phyloP scores from a whole-genome alignment of 2,113 vertebrate genomes.

The Megaleporinus macrocephalus region DNA sequence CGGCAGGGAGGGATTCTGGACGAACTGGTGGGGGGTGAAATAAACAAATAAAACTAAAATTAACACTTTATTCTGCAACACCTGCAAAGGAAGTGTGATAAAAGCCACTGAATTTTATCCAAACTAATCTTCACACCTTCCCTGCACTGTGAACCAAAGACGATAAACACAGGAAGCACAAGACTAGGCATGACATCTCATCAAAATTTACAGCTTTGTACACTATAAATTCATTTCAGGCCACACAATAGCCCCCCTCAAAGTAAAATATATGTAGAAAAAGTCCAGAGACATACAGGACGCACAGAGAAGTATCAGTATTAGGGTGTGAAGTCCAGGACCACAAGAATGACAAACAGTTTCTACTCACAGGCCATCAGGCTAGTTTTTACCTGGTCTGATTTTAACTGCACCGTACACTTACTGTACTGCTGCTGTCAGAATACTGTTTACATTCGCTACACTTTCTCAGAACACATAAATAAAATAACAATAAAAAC shows the following conservation, averaged over 20 bases:
- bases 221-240: not conserved
- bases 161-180: too few species aligned
- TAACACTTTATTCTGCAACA: conserved; percentile 5
- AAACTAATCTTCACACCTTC: too few species aligned
- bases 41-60: not conserved
- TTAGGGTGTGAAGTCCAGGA: too few species aligned
- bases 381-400: too few species aligned
- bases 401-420: too few species aligned
- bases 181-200: not conserved
- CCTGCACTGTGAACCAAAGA: not conserved
- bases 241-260: not conserved
- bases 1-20: conserved; percentile 83
- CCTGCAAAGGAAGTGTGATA: not conserved
- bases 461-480: too few species aligned
- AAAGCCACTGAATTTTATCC: not conserved
- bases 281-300: not conserved
- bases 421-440: too few species aligned
- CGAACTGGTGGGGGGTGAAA: conserved; percentile 76
- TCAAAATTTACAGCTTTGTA: not conserved
- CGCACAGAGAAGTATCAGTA: too few species aligned
- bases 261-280: not conserved
- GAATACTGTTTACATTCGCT: too few species aligned
- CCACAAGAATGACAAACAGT: too few species aligned
- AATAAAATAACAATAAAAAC: not conserved
- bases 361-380: too few species aligned